phyloP scores from a whole-genome alignment of 2,113 vertebrate species.

The Phoxinus phoxinus region DNA sequence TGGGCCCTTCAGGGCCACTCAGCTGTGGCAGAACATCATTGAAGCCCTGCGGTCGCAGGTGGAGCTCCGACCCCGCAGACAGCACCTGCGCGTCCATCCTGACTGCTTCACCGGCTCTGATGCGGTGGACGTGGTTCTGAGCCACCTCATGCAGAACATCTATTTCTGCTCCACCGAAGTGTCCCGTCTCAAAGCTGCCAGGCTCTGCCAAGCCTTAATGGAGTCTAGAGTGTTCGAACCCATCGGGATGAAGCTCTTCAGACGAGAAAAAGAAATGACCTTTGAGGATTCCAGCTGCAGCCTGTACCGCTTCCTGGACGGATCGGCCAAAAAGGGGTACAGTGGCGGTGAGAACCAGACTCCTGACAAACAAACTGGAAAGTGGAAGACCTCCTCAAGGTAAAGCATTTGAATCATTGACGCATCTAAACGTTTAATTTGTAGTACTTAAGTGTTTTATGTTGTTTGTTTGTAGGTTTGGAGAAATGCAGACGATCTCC shows the following conservation, averaged over 20 bases:
- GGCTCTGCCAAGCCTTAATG: slow-evolving; percentile 87
- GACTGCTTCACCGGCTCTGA: slow-evolving; percentile 83
- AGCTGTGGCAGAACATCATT: slow-evolving; percentile 85
- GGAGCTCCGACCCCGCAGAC: slow-evolving; percentile 78
- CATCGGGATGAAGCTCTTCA: slow-evolving; percentile 80
- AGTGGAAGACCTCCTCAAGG: slow-evolving; percentile 70
- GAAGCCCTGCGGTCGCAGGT: slow-evolving; percentile 80
- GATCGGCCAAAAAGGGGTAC: slow-evolving; percentile 48
- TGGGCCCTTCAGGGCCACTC: slow-evolving; percentile 84
- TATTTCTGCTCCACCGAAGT: slow-evolving; percentile 81
- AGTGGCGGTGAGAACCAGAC: slow-evolving; percentile 60
- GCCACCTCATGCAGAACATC: slow-evolving; percentile 86
- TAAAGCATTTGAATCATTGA: slow-evolving; percentile 50
- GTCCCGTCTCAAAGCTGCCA: slow-evolving; percentile 81
- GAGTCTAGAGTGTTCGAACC: slow-evolving; percentile 85
- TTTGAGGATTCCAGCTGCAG: slow-evolving; percentile 84
- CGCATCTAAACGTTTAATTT: not conserved
- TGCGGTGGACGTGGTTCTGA: slow-evolving; percentile 84
- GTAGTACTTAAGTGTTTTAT: not conserved
- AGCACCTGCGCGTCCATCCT: slow-evolving; percentile 75
- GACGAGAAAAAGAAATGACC: slow-evolving; percentile 75
- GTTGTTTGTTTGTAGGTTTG: slow-evolving; percentile 61
- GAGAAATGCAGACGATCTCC: slow-evolving; percentile 76
- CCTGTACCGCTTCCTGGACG: slow-evolving; percentile 82
- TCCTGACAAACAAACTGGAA: slow-evolving; percentile 62